A percentile compares a stretch with the other conserved stretches of the same genome.
Conservation (phyloP, 2,797 vertebrate species). For the Poeciliopsis turneri region DNA sequence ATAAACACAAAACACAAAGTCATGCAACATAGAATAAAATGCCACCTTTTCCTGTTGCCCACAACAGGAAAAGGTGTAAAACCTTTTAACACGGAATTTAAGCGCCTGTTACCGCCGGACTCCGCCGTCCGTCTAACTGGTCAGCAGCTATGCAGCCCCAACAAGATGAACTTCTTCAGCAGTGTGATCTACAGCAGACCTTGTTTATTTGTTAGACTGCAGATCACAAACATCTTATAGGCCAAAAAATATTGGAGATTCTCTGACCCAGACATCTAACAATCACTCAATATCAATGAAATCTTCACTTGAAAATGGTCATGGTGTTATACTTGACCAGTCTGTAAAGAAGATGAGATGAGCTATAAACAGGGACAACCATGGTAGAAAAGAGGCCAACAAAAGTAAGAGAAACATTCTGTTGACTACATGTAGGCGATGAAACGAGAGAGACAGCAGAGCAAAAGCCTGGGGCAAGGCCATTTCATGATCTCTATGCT, state of each 20-base stretch:
- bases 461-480: constrained; percentile 58
- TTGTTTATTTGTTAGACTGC: background rate
- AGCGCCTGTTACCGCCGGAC: too few relatives aligned
- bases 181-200: background rate
- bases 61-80: too few relatives aligned
- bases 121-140: background rate
- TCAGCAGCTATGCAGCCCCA: background rate
- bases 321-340: background rate
- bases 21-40: too few relatives aligned
- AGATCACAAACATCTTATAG: background rate
- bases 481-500: constrained; percentile 50
- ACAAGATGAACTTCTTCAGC: background rate
- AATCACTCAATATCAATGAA: background rate
- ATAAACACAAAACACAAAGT: too few relatives aligned
- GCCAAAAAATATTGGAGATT: background rate
- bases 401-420: constrained; percentile 24
- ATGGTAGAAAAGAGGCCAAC: constrained; percentile 12
- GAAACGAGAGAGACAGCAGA: constrained; percentile 29
- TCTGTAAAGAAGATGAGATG: background rate
- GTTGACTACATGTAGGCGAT: constrained; percentile 21
- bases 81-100: too few relatives aligned
- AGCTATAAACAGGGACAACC: constrained; percentile 17
- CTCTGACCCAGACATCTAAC: background rate
- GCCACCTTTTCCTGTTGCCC: too few relatives aligned
- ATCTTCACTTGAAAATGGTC: background rate